Conservation (phyloP, 2,797 vertebrate species). For the Zalophus californianus region DNA sequence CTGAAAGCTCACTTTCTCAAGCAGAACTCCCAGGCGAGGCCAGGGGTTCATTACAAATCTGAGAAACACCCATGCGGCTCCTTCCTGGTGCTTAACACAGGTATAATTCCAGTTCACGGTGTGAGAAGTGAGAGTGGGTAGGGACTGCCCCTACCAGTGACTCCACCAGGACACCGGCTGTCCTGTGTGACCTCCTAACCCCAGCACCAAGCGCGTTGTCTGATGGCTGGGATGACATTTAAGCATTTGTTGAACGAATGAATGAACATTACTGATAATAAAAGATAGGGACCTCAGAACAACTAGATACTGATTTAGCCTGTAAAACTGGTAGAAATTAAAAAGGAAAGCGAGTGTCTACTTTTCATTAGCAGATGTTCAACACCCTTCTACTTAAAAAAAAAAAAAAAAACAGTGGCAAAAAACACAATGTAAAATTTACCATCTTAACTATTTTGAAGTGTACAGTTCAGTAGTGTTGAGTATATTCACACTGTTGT, state of each 20-base stretch:
- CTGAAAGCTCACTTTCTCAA: neutral
- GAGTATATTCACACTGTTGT: neutral
- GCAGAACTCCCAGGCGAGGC: neutral
- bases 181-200: neutral
- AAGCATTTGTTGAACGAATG: neutral
- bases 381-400: neutral
- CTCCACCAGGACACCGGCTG: neutral
- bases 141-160: neutral
- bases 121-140: neutral
- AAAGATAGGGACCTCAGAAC: neutral
- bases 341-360: neutral
- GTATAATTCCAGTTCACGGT: neutral
- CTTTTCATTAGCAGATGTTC: neutral
- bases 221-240: neutral
- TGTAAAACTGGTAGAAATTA: neutral
- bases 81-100: neutral
- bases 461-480: neutral
- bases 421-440: neutral
- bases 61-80: neutral
- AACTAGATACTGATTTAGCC: neutral
- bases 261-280: neutral
- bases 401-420: neutral
- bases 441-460: neutral
- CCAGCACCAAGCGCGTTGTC: neutral
- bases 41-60: neutral